Evolutionary conservation across 2,888 invertebrate species (phyloP), one percentile per base, ranked within the genome.

Genomic region (Ceriagrion tenellum): DNA sequence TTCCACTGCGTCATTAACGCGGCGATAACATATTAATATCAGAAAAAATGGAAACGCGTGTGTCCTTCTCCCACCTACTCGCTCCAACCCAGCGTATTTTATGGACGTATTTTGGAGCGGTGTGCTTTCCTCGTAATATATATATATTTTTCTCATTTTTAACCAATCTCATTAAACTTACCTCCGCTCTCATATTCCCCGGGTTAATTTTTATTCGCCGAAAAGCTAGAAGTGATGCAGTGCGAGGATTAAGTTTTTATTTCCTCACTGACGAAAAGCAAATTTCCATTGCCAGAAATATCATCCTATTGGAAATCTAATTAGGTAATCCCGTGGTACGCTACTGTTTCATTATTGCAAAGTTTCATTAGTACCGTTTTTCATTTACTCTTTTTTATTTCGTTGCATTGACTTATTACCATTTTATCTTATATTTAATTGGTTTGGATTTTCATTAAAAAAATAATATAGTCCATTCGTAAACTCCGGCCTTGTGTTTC

Each of bases 1-100:
- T 89, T 89, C 55, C 89, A 47, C 89, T 89, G 89, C 47, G 89
- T 89, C 89, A 89, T 89, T 89, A 89, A 89, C 89, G 89, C 89
- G 55, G 89, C 89, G 55, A 89, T 89, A 89, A 89, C 55, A 55
- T 89, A 89, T 89, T 89, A 89, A 89, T 89, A 89, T 89, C 55
- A 89, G 40, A 20, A 55, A 55, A 47, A 89, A 89, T 8, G 13
- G 26, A 26, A 26, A 8, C n/a, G 81, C 16, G 35, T 81, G 35
- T 81, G 30, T 30, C 56, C 56, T 12, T 16, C 59, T 0, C 13
- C 59, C 59, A 1, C 59, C 59, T 47, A 47, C 47, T 8, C 47
- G 47, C 47, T 47, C 47, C 18, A 20, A 59, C 59, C 13, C 59
- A 20, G 3, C 35, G 81, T 81, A 81, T 81, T 81, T 81, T 81